Percentiles rank a stretch among this genome's conserved stretches.
Conservation (phyloP, 2,797 vertebrate genomes). For the Nyctalus aviator region DNA sequence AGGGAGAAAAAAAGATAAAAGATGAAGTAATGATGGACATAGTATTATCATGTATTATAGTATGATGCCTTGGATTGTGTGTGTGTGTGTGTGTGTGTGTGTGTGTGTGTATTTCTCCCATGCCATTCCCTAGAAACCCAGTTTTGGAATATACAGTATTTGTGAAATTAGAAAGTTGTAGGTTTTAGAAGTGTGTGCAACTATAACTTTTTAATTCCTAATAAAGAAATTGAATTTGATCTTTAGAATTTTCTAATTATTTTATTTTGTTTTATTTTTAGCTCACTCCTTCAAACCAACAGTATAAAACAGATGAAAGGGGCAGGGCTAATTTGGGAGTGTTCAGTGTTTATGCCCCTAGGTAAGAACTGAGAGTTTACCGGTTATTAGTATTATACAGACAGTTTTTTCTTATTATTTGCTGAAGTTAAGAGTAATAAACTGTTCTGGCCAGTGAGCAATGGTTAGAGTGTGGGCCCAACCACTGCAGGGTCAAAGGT, state of each 20-base stretch:
- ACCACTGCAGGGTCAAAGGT: too few relatives aligned
- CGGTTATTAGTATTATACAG: constrained; percentile 3
- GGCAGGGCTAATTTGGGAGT: constrained; percentile 91
- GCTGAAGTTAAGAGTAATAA: constrained; percentile 33
- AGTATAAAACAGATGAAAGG: constrained; percentile 89
- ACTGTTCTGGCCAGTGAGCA: too few relatives aligned
- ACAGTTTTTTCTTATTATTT: constrained; percentile 45
- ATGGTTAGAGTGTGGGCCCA: too few relatives aligned
- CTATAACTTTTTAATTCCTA: constrained; percentile 36
- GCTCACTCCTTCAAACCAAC: constrained; percentile 89
- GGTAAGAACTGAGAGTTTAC: constrained; percentile 88
- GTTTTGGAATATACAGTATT: not conserved
- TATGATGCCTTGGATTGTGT: not conserved
- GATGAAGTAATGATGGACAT: not conserved
- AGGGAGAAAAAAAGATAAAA: not conserved
- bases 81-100: not conserved
- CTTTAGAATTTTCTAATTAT: constrained; percentile 56
- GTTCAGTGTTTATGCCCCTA: constrained; percentile 88
- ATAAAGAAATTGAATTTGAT: constrained; percentile 23
- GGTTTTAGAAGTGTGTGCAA: constrained; percentile 29
- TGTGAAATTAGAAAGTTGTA: constrained; percentile 33
- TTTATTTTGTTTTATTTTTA: constrained; percentile 82
- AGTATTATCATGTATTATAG: not conserved
- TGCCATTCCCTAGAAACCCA: not conserved
- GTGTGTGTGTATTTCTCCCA: not conserved